Base-by-base conservation (phyloP, 2,888 invertebrate species). In the Chelonus formosanus region DNA sequence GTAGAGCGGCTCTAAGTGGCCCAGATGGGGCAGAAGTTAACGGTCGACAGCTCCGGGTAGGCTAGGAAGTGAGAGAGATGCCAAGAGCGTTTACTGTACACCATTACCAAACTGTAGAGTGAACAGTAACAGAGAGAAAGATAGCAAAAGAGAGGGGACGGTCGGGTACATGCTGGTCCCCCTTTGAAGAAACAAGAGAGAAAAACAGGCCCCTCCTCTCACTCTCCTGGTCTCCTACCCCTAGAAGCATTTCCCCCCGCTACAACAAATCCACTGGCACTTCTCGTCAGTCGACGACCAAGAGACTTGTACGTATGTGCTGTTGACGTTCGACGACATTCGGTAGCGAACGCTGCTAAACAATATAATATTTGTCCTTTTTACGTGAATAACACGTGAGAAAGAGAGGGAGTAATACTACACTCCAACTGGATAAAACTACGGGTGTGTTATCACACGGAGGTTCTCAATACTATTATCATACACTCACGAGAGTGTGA, bases 231-330 rank as follows among this genome's bases (percentile, higher is more conserved):
- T 61, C 54, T 65, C 68, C 67, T 67, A 66, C 71, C 63, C 67
- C 68, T 61, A 64, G 53, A 45, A 73, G 67, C 66, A 48, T 55
- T 66, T 67, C 72, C 70, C 63, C 69, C 67, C 71, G 68, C 69
- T 66, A 64, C 71, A 65, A 71, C 71, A 70, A 73, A 70, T 71
- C 71, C 70, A 69, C 72, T 70, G 71, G 75, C 70, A 75, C 72
- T 76, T 73, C 74, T 75, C 76, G 75, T 76, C 73, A 75, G 76
- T 75, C 72, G 73, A 71, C 69, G 74, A 68, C 70, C 69, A 74
- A 75, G 74, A 74, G 74, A 74, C 72, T 73, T 69, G 71, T 73
- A 73, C 71, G 71, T 69, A 70, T 62, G 70, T 66, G 50, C 63
- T 65, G 54, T 45, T 64, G 63, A 55, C 68, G 56, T 67, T 68